Evolutionary conservation across 2,113 vertebrate species (phyloP).

Genomic region (Pogona vitticeps): DNA sequence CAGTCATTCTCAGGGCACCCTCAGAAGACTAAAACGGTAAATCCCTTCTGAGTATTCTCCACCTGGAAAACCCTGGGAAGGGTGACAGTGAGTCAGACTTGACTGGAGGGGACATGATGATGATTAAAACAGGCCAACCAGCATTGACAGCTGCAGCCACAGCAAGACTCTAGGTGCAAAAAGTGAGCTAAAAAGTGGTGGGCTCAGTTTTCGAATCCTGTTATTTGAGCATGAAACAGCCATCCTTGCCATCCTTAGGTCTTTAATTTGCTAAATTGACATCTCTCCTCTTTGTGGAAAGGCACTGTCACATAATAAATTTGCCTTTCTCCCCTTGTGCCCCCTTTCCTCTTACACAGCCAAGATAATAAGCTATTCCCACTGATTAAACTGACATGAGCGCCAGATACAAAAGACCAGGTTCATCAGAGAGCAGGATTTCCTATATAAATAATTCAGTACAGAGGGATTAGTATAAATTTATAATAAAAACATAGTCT

Average conservation of each 20-base stretch:
- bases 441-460: constrained; percentile 29
- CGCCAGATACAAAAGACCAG: constrained; percentile 20
- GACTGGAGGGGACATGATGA: too few relatives aligned
- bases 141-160: too few relatives aligned
- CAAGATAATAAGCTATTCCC: constrained; percentile 21
- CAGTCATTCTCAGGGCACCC: too few relatives aligned
- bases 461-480: constrained; percentile 39
- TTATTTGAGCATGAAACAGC: background rate
- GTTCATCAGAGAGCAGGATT: constrained; percentile 37
- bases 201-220: background rate
- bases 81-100: too few relatives aligned
- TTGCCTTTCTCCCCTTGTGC: background rate
- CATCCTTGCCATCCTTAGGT: too few relatives aligned
- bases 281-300: background rate
- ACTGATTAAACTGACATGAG: constrained; percentile 30
- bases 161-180: too few relatives aligned
- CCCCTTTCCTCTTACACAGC: background rate
- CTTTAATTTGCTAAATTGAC: background rate
- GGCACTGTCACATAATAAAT: background rate
- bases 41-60: too few relatives aligned
- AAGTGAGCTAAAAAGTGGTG: background rate
- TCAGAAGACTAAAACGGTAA: too few relatives aligned
- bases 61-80: too few relatives aligned
- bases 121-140: too few relatives aligned
- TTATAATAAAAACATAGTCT: constrained; percentile 14